Conservation (phyloP, 2,113 vertebrate genomes). For the Anarhynchus alexandrinus region DNA sequence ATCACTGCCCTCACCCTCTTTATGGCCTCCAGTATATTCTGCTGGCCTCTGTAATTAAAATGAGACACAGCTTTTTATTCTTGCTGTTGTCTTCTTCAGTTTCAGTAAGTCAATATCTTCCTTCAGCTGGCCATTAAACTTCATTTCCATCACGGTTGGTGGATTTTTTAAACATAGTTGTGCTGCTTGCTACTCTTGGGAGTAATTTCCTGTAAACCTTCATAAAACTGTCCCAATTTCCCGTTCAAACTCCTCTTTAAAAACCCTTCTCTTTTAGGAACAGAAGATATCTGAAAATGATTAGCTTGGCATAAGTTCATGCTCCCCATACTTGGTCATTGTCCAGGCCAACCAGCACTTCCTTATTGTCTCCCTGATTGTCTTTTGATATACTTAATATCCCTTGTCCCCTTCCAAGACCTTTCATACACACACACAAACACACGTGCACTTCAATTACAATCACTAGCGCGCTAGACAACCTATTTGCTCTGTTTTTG, state of each 20-base stretch:
- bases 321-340: background rate
- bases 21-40: background rate
- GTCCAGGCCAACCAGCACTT: background rate
- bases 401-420: background rate
- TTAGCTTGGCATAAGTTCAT: background rate
- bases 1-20: background rate
- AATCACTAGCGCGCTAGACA: accelerated
- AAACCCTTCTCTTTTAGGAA: background rate
- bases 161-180: background rate
- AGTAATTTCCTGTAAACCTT: background rate
- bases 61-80: background rate
- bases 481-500: background rate
- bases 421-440: background rate
- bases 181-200: background rate
- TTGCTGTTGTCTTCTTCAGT: background rate
- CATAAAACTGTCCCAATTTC: background rate
- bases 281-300: background rate
- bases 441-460: accelerated
- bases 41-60: background rate
- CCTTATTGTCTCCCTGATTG: background rate
- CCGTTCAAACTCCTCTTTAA: background rate
- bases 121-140: background rate
- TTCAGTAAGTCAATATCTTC: background rate
- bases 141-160: background rate
- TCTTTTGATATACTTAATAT: background rate